phyloP scores from a whole-genome alignment of 2,113 vertebrate genomes.

The Callionymus lyra region DNA sequence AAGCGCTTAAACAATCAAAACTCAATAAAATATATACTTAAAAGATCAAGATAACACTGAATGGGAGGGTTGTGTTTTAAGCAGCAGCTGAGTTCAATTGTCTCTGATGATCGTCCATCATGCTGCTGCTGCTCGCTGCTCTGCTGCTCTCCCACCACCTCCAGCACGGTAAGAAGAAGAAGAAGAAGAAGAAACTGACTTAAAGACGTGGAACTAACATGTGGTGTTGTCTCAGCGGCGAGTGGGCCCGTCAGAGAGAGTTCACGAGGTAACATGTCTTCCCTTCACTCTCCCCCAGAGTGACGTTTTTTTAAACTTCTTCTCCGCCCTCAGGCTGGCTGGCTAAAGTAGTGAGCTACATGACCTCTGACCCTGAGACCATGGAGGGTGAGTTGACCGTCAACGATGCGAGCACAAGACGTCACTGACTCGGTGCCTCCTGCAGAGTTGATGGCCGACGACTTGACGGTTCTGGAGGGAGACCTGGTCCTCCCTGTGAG shows the following conservation, averaged over 20 bases:
- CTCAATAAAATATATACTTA: too few relatives aligned
- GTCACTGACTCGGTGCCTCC: background rate
- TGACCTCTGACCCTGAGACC: background rate
- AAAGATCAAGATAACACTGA: too few relatives aligned
- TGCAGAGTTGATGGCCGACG: background rate
- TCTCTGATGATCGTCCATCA: background rate
- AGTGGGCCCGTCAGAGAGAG: background rate
- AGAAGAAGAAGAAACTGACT: too few relatives aligned
- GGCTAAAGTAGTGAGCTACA: background rate
- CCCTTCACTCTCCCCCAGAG: background rate
- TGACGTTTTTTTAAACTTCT: too few relatives aligned
- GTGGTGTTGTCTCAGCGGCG: background rate
- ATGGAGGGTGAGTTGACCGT: background rate
- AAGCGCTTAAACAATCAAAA: too few relatives aligned
- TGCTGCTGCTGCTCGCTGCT: background rate
- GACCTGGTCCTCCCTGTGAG: slow-evolving; percentile 1
- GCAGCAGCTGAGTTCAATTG: background rate
- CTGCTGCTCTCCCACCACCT: background rate
- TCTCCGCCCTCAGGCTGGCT: background rate
- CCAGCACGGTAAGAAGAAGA: background rate
- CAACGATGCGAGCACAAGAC: background rate
- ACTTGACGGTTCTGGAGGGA: background rate
- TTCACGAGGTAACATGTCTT: background rate
- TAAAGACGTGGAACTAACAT: too few relatives aligned
- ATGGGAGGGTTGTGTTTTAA: too few relatives aligned